Conservation (phyloP, 2,888 invertebrate species). For the Athalia cordata region DNA sequence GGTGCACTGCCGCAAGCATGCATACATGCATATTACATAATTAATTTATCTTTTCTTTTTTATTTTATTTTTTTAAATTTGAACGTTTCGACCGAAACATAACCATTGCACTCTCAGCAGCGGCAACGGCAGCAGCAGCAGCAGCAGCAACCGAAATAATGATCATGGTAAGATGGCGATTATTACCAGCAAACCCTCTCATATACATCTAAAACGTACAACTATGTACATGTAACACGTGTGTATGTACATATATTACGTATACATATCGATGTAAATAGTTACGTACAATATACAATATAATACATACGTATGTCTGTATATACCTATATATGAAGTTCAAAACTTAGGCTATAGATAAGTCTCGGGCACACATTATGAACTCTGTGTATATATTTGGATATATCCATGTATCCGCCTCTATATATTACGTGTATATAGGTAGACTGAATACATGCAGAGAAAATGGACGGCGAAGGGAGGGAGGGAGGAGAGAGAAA, state of each 20-base stretch:
- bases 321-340: neutral
- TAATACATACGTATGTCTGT: neutral
- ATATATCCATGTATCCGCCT: too few species aligned
- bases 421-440: slow-evolving; percentile 57
- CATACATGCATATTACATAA: too few species aligned
- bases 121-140: too few species aligned
- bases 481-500: slow-evolving; percentile 18
- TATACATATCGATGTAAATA: too few species aligned
- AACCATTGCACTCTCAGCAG: neutral
- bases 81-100: neutral
- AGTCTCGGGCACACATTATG: neutral
- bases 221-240: too few species aligned
- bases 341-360: slow-evolving; percentile 23
- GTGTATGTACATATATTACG: neutral
- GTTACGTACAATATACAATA: neutral
- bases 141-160: neutral
- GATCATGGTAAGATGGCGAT: neutral
- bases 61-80: neutral
- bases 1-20: too few species aligned
- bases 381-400: neutral
- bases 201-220: neutral
- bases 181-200: neutral
- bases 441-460: slow-evolving; percentile 69
- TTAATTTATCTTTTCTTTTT: neutral
- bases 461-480: slow-evolving; percentile 58